phyloP scores from a whole-genome alignment of 2,113 vertebrate genomes.

The Xiphophorus hellerii region DNA sequence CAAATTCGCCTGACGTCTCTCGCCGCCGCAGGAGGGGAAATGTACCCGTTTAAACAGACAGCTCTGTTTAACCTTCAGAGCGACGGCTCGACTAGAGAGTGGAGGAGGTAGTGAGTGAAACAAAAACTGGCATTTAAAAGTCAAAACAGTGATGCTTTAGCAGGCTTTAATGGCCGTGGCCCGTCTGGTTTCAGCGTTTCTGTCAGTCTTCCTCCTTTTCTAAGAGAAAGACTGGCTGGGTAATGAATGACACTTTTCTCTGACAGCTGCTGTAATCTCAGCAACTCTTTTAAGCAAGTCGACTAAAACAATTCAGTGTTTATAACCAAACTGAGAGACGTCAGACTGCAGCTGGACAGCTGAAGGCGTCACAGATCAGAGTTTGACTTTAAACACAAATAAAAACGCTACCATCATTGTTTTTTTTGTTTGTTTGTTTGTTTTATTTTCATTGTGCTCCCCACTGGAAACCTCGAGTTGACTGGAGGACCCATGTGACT shows the following conservation, averaged over 20 bases:
- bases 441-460: background rate
- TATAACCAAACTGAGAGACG: background rate
- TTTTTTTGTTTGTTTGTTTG: background rate
- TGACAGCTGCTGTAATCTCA: background rate
- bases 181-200: background rate
- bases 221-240: background rate
- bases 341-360: background rate
- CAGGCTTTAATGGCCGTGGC: background rate
- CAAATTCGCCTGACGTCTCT: slow-evolving; percentile 37
- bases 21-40: background rate
- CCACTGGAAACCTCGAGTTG: slow-evolving; percentile 14
- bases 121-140: slow-evolving; percentile 36
- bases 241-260: no score
- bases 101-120: slow-evolving; percentile 28
- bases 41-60: slow-evolving; percentile 24
- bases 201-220: background rate
- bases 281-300: background rate
- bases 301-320: background rate
- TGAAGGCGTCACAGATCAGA: background rate
- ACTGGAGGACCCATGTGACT: slow-evolving; percentile 56
- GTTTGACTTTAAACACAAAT: background rate
- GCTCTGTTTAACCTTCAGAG: slow-evolving; percentile 19
- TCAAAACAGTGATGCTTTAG: background rate
- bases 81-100: slow-evolving; percentile 25
- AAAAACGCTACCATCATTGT: background rate